Evolutionary conservation across 2,797 vertebrate genomes (phyloP).

Genomic region (Caiman crocodilus): DNA sequence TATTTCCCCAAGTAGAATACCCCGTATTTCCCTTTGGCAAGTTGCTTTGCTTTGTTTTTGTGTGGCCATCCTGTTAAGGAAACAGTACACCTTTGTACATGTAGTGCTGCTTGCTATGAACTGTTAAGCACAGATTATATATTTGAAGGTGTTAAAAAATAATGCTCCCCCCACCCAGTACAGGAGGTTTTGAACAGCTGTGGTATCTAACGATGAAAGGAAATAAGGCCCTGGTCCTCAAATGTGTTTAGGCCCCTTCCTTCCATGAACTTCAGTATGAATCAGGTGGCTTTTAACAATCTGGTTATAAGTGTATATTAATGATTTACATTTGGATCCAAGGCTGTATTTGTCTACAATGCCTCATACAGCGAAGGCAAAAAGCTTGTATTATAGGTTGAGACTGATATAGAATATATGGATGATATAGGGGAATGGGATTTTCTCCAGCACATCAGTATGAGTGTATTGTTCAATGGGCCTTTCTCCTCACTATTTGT

Average conservation of each 20-base stretch:
- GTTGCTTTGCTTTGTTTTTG: fast-evolving
- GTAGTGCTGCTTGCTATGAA: neutral
- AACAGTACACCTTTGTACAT: neutral
- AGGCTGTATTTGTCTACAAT: neutral
- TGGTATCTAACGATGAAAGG: fast-evolving
- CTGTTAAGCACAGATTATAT: neutral
- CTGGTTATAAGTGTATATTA: neutral
- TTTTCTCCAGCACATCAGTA: neutral
- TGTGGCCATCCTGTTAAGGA: fast-evolving
- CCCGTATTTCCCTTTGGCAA: neutral
- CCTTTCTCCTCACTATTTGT: neutral
- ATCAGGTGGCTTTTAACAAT: too few species aligned
- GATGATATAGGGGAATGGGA: neutral
- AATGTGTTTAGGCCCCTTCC: too few species aligned
- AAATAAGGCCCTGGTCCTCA: neutral
- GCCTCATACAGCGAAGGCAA: neutral
- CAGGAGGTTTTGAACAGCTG: neutral
- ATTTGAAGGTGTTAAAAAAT: neutral
- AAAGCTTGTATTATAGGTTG: neutral
- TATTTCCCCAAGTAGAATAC: neutral
- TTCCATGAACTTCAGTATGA: too few species aligned
- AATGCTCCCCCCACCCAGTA: too few species aligned
- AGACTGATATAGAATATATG: too few species aligned
- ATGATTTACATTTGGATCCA: neutral
- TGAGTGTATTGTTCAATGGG: neutral